Evolutionary conservation across 2,113 vertebrate species (phyloP).

Genomic region (Aleadryas rufinucha): DNA sequence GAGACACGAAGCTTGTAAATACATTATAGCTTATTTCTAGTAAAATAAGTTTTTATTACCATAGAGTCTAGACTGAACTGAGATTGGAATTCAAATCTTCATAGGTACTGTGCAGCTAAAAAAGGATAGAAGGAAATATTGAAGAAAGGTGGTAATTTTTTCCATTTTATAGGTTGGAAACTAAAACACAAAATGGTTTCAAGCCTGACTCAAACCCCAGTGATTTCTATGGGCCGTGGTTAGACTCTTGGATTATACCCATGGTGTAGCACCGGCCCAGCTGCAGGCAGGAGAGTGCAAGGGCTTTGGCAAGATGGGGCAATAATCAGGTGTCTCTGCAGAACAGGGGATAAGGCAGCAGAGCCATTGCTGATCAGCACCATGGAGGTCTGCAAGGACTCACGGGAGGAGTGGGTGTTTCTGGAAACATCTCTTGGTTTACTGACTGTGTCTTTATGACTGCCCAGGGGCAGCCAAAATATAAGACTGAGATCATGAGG

Average conservation of each 20-base stretch:
- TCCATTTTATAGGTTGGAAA: constrained; percentile 18
- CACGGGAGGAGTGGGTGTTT: neutral
- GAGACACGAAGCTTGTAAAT: constrained; percentile 7
- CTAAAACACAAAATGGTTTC: neutral
- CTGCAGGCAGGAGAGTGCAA: neutral
- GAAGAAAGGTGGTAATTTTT: neutral
- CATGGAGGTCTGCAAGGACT: neutral
- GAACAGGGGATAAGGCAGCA: neutral
- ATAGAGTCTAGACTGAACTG: neutral
- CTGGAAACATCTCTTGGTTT: neutral
- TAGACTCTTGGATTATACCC: neutral
- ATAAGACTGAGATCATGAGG: neutral
- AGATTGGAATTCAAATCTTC: neutral
- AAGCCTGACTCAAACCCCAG: neutral
- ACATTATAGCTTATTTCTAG: neutral
- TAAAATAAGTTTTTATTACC: neutral
- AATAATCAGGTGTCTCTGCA: neutral
- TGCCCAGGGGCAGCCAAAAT: neutral
- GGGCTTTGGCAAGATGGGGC: neutral
- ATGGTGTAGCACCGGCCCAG: neutral
- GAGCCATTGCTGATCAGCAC: neutral
- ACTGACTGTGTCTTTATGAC: neutral
- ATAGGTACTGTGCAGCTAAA: neutral
- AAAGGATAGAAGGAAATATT: neutral
- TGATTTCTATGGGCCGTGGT: neutral